Base-by-base conservation (phyloP, 2,888 invertebrate species). In the Latrodectus hesperus region DNA sequence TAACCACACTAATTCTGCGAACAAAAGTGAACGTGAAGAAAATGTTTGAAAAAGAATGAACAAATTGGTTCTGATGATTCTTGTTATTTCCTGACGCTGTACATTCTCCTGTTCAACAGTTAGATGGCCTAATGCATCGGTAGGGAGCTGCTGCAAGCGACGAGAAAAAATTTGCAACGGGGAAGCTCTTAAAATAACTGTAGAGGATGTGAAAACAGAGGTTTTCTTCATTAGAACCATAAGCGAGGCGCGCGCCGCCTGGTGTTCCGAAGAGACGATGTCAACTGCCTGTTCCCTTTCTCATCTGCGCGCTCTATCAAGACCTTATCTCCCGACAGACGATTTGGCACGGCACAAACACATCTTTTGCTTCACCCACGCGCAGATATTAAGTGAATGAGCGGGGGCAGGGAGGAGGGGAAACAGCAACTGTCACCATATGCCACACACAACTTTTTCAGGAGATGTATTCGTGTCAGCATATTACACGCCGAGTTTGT, bases 301-400 rank as follows among this genome's bases (percentile, higher is more conserved):
- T 52, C 73, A 49, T 49, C 60, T 60, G 72, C 49, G 70, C 60
- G 49, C 49, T 76, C 74, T 85, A 86, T 86, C 80, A 71, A 80
- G 80, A 75, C 80, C 75, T 80, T 86, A 80, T 86, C 80, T 64
- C 55, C 38, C 75, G 85, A 86, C 85, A 86, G 85, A 80, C 71
- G 85, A 86, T 86, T 86, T 86, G 80, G 79, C 85, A 80, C 64
- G 64, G 79, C 80, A 76, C 75, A 68, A n/a, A 60, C 38, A 75
- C 74, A 74, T 75, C 80, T 71, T 64, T 60, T 72, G 11, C 65
- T 52, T 51, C 73, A 73, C 73, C 22, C 80, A 60, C 80, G 71
- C 80, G 12, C 51, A 17, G 60, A 12, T 72, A 60, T 49, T 26
- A 26, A 68, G 9, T 9, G 22, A 52, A 17, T 51, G 60, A 75